A percentile compares a stretch with the other conserved stretches of the same genome.
phyloP scores from a whole-genome alignment of 2,113 vertebrate genomes.

The Tricholaema leucomelas region DNA sequence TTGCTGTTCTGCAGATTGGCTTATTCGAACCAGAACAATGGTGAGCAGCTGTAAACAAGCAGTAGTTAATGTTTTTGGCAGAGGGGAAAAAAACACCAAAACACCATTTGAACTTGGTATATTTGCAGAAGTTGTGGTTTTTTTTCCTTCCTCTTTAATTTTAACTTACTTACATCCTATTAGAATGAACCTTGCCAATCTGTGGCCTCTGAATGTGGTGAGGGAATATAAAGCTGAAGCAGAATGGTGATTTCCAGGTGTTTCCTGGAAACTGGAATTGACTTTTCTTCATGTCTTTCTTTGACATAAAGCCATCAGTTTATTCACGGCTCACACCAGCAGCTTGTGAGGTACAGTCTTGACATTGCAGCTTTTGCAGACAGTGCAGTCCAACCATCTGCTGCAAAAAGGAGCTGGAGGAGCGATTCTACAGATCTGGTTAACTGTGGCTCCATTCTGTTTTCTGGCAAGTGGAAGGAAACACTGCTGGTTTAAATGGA shows the following conservation, averaged over 20 bases:
- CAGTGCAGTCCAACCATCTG: not conserved
- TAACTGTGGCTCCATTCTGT: rapidly evolving
- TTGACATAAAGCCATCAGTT: not conserved
- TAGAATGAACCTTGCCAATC: not conserved
- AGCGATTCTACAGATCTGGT: not conserved
- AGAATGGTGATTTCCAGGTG: not conserved
- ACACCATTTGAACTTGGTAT: not conserved
- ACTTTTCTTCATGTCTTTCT: not conserved
- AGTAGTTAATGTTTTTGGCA: not conserved
- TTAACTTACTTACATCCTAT: not conserved
- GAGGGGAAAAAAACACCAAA: not conserved
- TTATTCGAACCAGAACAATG: constrained; percentile 9
- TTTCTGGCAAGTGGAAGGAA: not conserved
- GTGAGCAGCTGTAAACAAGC: constrained; percentile 15
- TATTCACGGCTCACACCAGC: not conserved
- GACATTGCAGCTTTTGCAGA: not conserved
- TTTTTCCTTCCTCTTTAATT: not conserved
- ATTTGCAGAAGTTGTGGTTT: not conserved
- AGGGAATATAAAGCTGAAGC: not conserved
- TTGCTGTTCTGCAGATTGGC: not conserved
- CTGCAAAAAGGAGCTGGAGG: not conserved
- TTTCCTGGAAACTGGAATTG: not conserved
- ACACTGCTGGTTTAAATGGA: not conserved
- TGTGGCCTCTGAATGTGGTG: not conserved
- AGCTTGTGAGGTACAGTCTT: not conserved